Base-by-base conservation (phyloP, 2,113 vertebrate genomes). In the Scytalopus superciliaris region DNA sequence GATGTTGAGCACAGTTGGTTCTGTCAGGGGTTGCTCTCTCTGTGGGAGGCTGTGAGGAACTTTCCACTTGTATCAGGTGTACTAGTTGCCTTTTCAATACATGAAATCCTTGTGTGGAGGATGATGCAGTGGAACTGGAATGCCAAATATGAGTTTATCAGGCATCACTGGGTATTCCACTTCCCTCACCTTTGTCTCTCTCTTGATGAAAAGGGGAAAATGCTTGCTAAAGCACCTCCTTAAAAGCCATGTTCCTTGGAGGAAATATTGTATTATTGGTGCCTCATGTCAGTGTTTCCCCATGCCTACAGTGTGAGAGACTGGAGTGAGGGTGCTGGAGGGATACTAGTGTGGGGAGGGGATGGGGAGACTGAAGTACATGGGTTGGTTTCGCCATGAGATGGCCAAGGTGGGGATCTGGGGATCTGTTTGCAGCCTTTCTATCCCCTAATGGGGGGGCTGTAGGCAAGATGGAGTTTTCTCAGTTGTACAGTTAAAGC, bases 391-490 rank as follows among this genome's bases (percentile, higher is more conserved):
- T 55, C 84, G 42, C 17, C 9, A 50, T 33, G 68, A 74, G 31
- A 16, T 44, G 40, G 39, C 23, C 24, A 35, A 56, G n/a, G 11
- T 15, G 9, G 17, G 21, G 7, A 79, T 37, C 42, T 15, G 23
- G 44, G 27, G 30, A 52, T 82, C 42, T 40, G 0, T 42, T 67
- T 73, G 16, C 22, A 84, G 23, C 12, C 15, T 77, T 70, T 88
- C 19, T 7, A 3, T 66, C 67, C 15, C 13, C 12, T 53, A 5
- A 23, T 25, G 7, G 4, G 1, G 1, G 6, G 8, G 5, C 33
- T 85, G 6, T 15, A 42, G 57, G 47, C 35, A 64, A 50, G 27
- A 31, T 0, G 2, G n/a, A 27, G 1, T 39, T 68, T 83, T 68
- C 15, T 76, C 19, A 27, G 57, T 6, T 30, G 9, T 22, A 5